Percentiles rank a stretch among this genome's conserved stretches.
phyloP scores from a whole-genome alignment of 2,113 vertebrate genomes.

The Myiozetetes cayanensis region DNA sequence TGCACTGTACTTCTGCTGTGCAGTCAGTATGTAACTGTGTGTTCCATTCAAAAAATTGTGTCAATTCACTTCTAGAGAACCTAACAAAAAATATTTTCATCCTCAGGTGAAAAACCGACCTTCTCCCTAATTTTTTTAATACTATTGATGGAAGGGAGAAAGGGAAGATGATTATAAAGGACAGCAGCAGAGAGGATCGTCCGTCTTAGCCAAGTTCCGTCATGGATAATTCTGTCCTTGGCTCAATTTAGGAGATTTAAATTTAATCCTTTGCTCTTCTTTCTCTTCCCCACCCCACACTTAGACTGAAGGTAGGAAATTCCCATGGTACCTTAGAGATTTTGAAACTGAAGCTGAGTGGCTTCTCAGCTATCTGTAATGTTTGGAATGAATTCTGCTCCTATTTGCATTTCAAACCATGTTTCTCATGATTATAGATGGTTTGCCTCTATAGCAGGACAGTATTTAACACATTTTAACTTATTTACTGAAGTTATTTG shows the following conservation, averaged over 20 bases:
- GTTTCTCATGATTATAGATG: not conserved
- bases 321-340: not conserved
- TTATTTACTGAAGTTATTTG: not conserved
- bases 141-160: not conserved
- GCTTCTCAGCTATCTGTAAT: not conserved
- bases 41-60: not conserved
- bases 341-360: not conserved
- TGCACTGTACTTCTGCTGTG: accelerated
- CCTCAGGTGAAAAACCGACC: not conserved
- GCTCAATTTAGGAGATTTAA: not conserved
- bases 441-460: not conserved
- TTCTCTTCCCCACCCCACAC: not conserved
- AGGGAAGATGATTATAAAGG: not conserved
- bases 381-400: not conserved
- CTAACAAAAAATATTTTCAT: not conserved
- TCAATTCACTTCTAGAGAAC: not conserved
- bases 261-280: not conserved
- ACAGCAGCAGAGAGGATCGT: not conserved
- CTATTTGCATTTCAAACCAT: not conserved
- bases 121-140: not conserved
- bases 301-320: not conserved
- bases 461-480: not conserved
- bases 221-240: not conserved
- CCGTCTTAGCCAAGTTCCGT: not conserved
- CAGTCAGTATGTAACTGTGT: not conserved